Conservation (phyloP, 1,140 invertebrate genomes). For the Propsilocerus akamusi region DNA sequence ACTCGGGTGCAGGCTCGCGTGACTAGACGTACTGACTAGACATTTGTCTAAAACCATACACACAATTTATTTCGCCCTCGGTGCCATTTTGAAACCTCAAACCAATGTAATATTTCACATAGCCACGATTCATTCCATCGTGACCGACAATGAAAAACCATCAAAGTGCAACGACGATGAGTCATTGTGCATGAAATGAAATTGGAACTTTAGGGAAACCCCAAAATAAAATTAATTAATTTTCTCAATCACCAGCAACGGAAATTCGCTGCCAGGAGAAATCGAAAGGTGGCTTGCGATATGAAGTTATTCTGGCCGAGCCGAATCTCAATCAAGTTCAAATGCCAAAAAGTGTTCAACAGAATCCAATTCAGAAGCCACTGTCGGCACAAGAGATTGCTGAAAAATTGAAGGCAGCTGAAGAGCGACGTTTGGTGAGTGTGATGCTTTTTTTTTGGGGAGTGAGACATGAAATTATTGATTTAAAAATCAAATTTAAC, state of each 20-base stretch:
- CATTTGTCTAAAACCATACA: background rate
- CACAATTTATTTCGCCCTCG: background rate
- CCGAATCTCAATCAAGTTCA: slow-evolving; percentile 35
- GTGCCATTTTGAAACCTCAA: background rate
- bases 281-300: slow-evolving; percentile 72
- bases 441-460: background rate
- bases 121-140: background rate
- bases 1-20: background rate
- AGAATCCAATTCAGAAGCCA: slow-evolving; percentile 26
- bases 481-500: slow-evolving; percentile 1
- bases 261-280: slow-evolving; percentile 79
- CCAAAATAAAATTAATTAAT: slow-evolving; percentile 1
- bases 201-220: background rate
- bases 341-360: slow-evolving; percentile 36
- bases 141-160: background rate
- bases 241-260: slow-evolving; percentile 37
- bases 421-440: slow-evolving; percentile 71
- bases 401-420: slow-evolving; percentile 76
- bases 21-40: slow-evolving; percentile 6
- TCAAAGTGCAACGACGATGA: background rate
- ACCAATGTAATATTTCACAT: background rate
- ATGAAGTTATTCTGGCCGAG: slow-evolving; percentile 83
- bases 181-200: background rate
- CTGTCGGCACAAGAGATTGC: slow-evolving; percentile 69
- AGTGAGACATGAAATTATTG: background rate